A percentile compares a stretch with the other conserved stretches of the same genome.
These are phyloP conservation scores for Cottus gobio DNA, from an alignment of 2,113 vertebrate genomes.

Conservation along the genomic window DNA sequence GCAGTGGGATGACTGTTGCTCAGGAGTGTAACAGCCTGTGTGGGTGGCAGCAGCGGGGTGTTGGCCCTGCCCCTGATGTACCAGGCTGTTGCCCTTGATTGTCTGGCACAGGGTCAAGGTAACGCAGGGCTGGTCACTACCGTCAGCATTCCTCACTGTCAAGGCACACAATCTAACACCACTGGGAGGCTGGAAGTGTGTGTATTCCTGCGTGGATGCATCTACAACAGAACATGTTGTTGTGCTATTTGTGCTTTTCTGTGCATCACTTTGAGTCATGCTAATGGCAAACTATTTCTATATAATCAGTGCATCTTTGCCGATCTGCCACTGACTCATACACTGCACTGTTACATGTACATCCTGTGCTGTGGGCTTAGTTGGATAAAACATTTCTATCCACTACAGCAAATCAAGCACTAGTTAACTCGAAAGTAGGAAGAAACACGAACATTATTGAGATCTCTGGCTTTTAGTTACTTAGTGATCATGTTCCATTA, in stretches of 20 bases:
- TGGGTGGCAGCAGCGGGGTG: constrained; percentile 52
- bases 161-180: constrained; percentile 19
- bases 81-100: constrained; percentile 65
- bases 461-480: constrained; percentile 40
- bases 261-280: constrained; percentile 34
- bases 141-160: constrained; percentile 29
- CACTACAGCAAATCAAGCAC: constrained; percentile 22
- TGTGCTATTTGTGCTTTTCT: constrained; percentile 2
- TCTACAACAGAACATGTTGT: background rate
- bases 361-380: constrained; percentile 40
- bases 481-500: constrained; percentile 54
- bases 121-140: constrained; percentile 20
- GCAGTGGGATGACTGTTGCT: constrained; percentile 46
- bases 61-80: constrained; percentile 32
- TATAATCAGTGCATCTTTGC: constrained; percentile 43
- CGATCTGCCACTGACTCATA: constrained; percentile 58
- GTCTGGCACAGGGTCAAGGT: constrained; percentile 62
- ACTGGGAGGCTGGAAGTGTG: constrained; percentile 4
- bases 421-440: constrained; percentile 33
- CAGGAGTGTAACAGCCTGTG: constrained; percentile 47
- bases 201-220: background rate
- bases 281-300: constrained; percentile 37
- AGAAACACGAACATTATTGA: constrained; percentile 47
- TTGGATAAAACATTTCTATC: constrained; percentile 36
- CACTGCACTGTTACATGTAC: constrained; percentile 20